Conservation (phyloP, 1,140 invertebrate genomes). For the Glomeris maerens region DNA sequence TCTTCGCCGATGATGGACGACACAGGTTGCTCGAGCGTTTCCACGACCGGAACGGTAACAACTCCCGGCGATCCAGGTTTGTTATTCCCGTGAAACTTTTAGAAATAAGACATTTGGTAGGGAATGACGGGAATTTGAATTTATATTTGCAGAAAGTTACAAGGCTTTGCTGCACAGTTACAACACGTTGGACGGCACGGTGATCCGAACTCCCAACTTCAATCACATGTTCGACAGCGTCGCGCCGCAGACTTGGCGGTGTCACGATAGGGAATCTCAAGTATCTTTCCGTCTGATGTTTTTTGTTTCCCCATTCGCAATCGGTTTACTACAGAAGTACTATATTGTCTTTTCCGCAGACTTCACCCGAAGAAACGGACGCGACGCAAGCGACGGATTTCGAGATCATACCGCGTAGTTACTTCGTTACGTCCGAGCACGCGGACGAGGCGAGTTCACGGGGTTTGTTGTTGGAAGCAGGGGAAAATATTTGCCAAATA, state of each 20-base stretch:
- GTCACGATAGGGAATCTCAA: slow-evolving; percentile 1
- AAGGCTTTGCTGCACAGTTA: slow-evolving; percentile 28
- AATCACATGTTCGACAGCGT: no score
- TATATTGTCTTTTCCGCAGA: no score
- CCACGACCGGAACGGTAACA: neutral
- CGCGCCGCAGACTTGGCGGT: no score
- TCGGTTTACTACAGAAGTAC: no score
- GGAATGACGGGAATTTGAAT: no score
- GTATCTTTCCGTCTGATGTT: neutral
- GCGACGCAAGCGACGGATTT: no score
- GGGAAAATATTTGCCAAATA: no score
- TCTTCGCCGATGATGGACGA: slow-evolving; percentile 42
- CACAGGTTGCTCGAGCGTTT: neutral
- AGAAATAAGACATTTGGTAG: no score
- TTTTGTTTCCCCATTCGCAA: no score
- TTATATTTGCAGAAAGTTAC: slow-evolving; percentile 26
- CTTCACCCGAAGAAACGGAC: slow-evolving; percentile 10
- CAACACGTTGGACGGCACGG: slow-evolving; percentile 12
- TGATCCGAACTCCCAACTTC: slow-evolving; percentile 18
- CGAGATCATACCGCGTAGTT: neutral
- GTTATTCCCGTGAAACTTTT: neutral
- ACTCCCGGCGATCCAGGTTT: neutral
- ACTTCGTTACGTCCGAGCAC: slow-evolving; percentile 4
- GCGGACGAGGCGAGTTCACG: no score
- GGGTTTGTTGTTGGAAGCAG: no score